phyloP scores from a whole-genome alignment of 1,140 invertebrate genomes.

The Macrotrachela quadricornifera region DNA sequence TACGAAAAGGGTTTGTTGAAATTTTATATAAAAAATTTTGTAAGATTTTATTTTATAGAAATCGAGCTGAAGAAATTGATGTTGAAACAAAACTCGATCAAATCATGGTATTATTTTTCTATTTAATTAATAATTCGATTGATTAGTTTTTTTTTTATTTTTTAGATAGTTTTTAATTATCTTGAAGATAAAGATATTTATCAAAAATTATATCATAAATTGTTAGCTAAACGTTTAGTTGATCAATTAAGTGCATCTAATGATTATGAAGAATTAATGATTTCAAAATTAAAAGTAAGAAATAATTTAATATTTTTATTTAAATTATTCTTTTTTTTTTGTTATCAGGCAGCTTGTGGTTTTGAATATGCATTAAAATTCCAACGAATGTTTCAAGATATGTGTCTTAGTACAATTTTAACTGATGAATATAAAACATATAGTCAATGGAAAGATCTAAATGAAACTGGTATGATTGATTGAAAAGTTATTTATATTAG shows the following conservation, averaged over 20 bases:
- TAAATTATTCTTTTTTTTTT: neutral
- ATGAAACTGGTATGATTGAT: no score
- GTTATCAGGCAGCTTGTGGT: slow-evolving; percentile 69
- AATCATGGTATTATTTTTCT: slow-evolving; percentile 35
- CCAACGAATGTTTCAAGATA: slow-evolving; percentile 95
- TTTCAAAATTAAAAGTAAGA: slow-evolving; percentile 72
- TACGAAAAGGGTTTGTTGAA: slow-evolving; percentile 57
- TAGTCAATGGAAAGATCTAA: no score
- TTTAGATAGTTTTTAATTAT: slow-evolving; percentile 66
- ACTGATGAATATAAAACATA: slow-evolving; percentile 62
- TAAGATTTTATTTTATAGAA: slow-evolving; percentile 11
- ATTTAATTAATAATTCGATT: no score
- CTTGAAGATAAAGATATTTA: slow-evolving; percentile 99
- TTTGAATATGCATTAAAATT: slow-evolving; percentile 98
- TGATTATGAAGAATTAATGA: slow-evolving; percentile 96
- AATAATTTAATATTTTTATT: neutral
- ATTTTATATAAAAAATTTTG: neutral
- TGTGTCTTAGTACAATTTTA: slow-evolving; percentile 85
- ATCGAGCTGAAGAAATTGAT: slow-evolving; percentile 43
- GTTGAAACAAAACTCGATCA: slow-evolving; percentile 87
- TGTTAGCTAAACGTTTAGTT: slow-evolving; percentile 86
- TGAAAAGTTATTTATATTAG: no score
- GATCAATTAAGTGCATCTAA: slow-evolving; percentile 93
- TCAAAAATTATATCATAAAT: slow-evolving; percentile 97
- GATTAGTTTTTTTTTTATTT: slow-evolving; percentile 63